Evolutionary conservation across 2,113 vertebrate species (phyloP).

Genomic region (Nipponia nippon): DNA sequence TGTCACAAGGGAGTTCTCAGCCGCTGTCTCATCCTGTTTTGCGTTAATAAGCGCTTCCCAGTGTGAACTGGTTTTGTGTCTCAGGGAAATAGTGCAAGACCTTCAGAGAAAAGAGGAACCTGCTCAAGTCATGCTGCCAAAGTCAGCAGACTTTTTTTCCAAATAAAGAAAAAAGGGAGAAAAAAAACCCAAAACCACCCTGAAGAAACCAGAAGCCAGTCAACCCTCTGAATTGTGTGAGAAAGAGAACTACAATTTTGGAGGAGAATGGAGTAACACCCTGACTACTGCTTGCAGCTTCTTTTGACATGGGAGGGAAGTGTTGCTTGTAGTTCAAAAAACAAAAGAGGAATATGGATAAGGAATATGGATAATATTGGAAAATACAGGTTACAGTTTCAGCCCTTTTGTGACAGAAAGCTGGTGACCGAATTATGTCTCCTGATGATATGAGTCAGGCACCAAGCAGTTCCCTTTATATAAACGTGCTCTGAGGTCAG

Average conservation of each 20-base stretch:
- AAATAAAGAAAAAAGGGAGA: background rate
- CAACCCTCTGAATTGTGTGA: background rate
- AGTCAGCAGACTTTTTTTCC: background rate
- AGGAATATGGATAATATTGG: background rate
- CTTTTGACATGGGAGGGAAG: background rate
- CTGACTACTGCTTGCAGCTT: background rate
- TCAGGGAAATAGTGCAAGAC: background rate
- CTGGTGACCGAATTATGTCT: background rate
- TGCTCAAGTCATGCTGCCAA: background rate
- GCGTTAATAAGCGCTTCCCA: background rate
- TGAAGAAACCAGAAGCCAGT: background rate
- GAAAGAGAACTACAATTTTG: background rate
- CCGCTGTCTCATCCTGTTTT: background rate
- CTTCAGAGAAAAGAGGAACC: background rate
- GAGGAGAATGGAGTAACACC: background rate
- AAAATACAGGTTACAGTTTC: background rate
- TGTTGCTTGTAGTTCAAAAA: background rate
- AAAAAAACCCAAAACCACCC: rapidly evolving
- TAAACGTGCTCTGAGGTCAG: background rate
- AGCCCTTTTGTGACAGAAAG: background rate
- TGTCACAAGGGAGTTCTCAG: background rate
- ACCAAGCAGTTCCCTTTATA: background rate
- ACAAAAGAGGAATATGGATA: no score
- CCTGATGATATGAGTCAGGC: background rate
- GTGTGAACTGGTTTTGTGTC: background rate